Evolutionary conservation across 2,888 invertebrate genomes (phyloP).

Genomic region (Busseola fusca): DNA sequence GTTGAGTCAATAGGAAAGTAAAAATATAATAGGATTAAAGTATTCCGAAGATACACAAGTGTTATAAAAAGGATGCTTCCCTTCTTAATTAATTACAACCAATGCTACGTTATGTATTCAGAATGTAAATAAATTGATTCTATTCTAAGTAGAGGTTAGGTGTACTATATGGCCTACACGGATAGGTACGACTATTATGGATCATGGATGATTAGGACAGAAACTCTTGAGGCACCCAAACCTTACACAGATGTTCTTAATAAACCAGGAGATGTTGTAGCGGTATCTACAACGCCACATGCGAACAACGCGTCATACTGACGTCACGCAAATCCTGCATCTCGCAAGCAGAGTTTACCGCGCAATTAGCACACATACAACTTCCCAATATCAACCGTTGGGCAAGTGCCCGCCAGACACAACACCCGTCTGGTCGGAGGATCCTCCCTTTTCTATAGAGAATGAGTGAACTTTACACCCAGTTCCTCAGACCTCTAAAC

Average conservation of each 20-base stretch:
- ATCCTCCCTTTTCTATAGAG: too few species aligned
- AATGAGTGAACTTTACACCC: too few species aligned
- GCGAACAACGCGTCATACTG: too few species aligned
- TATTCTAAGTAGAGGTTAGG: conserved; percentile 10
- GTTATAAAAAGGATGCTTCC: conserved; percentile 8
- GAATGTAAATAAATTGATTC: conserved; percentile 16
- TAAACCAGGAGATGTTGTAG: not conserved
- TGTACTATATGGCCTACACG: conserved; percentile 8
- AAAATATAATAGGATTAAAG: too few species aligned
- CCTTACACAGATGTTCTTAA: not conserved
- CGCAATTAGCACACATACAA: too few species aligned
- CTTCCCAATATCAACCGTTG: too few species aligned
- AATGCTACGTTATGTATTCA: conserved; percentile 24
- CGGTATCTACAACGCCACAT: too few species aligned
- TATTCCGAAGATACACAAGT: conserved; percentile 1
- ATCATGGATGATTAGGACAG: not conserved
- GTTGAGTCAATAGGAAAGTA: not conserved
- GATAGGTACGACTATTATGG: conserved; percentile 8
- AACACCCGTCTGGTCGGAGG: too few species aligned
- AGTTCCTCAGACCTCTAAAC: too few species aligned
- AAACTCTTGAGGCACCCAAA: not conserved
- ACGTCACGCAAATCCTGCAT: too few species aligned
- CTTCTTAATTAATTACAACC: conserved; percentile 1
- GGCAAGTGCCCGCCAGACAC: too few species aligned
- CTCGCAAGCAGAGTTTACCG: too few species aligned